Percentiles rank a stretch among this genome's conserved stretches.
These are phyloP conservation scores for Caiman crocodilus DNA, from an alignment of 2,797 vertebrate genomes.

Conservation along the genomic window DNA sequence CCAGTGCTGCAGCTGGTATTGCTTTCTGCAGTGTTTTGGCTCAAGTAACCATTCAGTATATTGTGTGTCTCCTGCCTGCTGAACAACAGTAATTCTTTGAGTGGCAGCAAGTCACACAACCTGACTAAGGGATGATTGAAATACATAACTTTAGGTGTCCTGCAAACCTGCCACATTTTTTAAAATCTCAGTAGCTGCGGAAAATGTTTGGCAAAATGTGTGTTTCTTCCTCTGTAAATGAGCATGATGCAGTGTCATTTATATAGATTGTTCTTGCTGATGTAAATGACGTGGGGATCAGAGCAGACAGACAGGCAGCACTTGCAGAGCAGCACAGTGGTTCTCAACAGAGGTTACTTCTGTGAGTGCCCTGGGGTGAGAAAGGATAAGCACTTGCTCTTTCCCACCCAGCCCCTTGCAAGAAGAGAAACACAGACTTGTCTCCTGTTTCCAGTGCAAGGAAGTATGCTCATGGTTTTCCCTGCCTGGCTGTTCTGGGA, in stretches of 20 bases:
- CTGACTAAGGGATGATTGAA: neutral
- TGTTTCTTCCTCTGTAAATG: neutral
- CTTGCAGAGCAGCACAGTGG: too few species aligned
- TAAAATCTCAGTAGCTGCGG: neutral
- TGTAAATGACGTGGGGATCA: too few species aligned
- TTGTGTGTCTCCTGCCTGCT: neutral
- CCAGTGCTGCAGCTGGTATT: neutral
- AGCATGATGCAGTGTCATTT: too few species aligned
- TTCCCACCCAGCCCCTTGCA: neutral
- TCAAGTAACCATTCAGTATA: neutral
- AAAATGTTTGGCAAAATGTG: neutral
- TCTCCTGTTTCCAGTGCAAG: too few species aligned
- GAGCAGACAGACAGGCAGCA: too few species aligned
- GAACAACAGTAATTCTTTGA: neutral
- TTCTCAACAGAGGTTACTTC: too few species aligned
- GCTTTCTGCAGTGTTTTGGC: neutral
- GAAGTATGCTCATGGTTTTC: too few species aligned
- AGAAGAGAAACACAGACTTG: too few species aligned
- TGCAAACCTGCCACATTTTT: too few species aligned
- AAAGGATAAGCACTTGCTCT: fast-evolving
- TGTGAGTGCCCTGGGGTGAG: fast-evolving
- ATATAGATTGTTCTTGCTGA: too few species aligned
- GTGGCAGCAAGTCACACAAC: neutral
- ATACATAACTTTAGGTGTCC: too few species aligned
- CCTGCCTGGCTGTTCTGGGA: too few species aligned